phyloP scores from a whole-genome alignment of 2,888 invertebrate species.

The Phanerotoma sp. region DNA sequence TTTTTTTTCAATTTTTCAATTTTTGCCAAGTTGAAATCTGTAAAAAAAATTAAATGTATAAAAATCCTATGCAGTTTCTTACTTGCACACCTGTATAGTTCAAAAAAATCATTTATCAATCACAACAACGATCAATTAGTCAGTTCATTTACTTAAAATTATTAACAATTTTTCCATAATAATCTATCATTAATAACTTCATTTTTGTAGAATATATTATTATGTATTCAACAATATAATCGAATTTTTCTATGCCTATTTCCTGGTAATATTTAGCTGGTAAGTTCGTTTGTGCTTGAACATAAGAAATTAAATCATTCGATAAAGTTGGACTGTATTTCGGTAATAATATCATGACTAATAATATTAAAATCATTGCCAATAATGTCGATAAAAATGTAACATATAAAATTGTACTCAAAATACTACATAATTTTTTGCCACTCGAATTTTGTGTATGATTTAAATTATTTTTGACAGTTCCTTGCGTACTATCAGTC shows the following conservation, averaged over 20 bases:
- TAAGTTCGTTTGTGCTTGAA: slow-evolving; percentile 41
- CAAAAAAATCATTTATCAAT: too few species aligned
- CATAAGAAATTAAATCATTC: slow-evolving; percentile 36
- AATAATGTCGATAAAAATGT: slow-evolving; percentile 35
- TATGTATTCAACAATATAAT: slow-evolving; percentile 30
- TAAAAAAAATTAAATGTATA: too few species aligned
- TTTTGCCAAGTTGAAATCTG: too few species aligned
- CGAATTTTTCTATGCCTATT: slow-evolving; percentile 32
- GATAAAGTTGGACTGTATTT: slow-evolving; percentile 39
- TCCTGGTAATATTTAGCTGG: slow-evolving; percentile 43
- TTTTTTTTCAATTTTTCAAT: too few species aligned
- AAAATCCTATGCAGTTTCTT: too few species aligned
- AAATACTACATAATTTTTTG: slow-evolving; percentile 29
- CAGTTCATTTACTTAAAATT: neutral
- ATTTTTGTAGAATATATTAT: slow-evolving; percentile 31
- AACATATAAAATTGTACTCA: slow-evolving; percentile 34
- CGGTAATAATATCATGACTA: slow-evolving; percentile 39
- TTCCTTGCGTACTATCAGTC: slow-evolving; percentile 8
- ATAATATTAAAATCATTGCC: slow-evolving; percentile 28
- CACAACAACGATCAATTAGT: too few species aligned
- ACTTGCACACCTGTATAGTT: too few species aligned
- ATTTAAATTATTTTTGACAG: slow-evolving; percentile 4
- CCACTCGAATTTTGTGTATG: slow-evolving; percentile 18
- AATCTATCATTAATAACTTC: slow-evolving; percentile 32
- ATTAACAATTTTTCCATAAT: slow-evolving; percentile 26